phyloP scores from a whole-genome alignment of 1,140 invertebrate species.

The Whitmania pigra region DNA sequence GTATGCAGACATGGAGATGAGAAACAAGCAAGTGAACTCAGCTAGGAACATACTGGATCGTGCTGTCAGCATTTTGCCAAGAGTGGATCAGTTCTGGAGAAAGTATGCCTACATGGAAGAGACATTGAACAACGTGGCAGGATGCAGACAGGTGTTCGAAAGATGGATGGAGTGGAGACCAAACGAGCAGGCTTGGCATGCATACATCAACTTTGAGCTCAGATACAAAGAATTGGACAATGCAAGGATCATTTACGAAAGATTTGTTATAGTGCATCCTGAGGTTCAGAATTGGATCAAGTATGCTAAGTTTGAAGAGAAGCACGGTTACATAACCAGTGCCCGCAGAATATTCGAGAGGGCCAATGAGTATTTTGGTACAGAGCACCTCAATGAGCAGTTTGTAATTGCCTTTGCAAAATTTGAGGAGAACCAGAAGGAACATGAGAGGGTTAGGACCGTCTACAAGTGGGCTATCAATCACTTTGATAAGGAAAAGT shows the following conservation, averaged over 20 bases:
- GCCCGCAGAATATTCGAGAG: slow-evolving; percentile 79
- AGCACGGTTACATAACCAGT: slow-evolving; percentile 79
- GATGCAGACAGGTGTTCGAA: slow-evolving; percentile 74
- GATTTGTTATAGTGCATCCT: slow-evolving; percentile 90
- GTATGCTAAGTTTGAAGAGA: slow-evolving; percentile 82
- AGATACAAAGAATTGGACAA: slow-evolving; percentile 86
- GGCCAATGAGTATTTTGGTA: slow-evolving; percentile 92
- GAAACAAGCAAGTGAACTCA: slow-evolving; percentile 71
- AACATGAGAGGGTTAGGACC: slow-evolving; percentile 87
- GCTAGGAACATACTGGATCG: slow-evolving; percentile 96
- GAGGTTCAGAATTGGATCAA: slow-evolving; percentile 88
- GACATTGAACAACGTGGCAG: slow-evolving; percentile 79
- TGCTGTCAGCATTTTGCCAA: slow-evolving; percentile 85
- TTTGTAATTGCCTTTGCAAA: slow-evolving; percentile 92
- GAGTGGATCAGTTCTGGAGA: slow-evolving; percentile 98
- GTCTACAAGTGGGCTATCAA: slow-evolving; percentile 98
- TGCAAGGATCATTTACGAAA: slow-evolving; percentile 81
- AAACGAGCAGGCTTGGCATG: slow-evolving; percentile 97
- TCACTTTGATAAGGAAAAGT: slow-evolving; percentile 78
- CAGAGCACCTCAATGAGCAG: slow-evolving; percentile 84
- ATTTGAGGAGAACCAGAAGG: slow-evolving; percentile 97
- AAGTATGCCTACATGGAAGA: slow-evolving; percentile 99
- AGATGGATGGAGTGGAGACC: slow-evolving; percentile 99
- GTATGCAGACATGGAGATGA: slow-evolving; percentile 99
- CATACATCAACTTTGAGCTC: slow-evolving; percentile 98